phyloP scores from a whole-genome alignment of 2,113 vertebrate species.

The Nematolebias whitei region DNA sequence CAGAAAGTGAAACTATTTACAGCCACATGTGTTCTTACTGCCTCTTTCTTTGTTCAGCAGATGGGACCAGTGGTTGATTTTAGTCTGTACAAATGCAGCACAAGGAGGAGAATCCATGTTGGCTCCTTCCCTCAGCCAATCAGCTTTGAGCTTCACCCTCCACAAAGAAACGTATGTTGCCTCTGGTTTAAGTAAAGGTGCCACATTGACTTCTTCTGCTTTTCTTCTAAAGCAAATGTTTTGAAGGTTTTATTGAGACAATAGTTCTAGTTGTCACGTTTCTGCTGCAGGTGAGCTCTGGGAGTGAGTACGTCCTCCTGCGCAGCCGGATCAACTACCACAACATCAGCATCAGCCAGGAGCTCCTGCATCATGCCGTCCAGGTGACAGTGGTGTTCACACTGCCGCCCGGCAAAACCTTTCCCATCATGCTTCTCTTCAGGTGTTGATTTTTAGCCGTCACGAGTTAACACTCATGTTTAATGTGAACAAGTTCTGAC shows the following conservation, averaged over 20 bases:
- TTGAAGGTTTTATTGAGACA: no score
- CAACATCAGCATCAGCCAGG: constrained; percentile 72
- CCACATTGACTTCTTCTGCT: not conserved
- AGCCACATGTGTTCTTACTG: not conserved
- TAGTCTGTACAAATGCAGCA: constrained; percentile 77
- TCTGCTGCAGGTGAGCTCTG: constrained; percentile 36
- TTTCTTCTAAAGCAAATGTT: not conserved
- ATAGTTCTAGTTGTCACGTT: not conserved
- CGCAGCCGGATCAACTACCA: constrained; percentile 76
- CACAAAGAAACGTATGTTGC: constrained; percentile 59
- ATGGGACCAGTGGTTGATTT: constrained; percentile 68
- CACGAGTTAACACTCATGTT: not conserved
- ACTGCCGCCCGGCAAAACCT: constrained; percentile 37
- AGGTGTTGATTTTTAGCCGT: constrained; percentile 69
- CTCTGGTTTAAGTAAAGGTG: no score
- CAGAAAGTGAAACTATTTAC: not conserved
- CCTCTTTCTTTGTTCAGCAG: constrained; percentile 61
- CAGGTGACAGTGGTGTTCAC: constrained; percentile 77
- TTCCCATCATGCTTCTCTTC: constrained; percentile 83
- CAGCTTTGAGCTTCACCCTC: constrained; percentile 66
- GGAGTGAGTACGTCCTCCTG: constrained; percentile 49
- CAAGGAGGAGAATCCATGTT: constrained; percentile 69
- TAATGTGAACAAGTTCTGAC: no score
- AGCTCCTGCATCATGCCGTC: constrained; percentile 69
- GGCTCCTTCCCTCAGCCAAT: constrained; percentile 70